Conservation (phyloP, 2,113 vertebrate species). For the Cettia cetti region DNA sequence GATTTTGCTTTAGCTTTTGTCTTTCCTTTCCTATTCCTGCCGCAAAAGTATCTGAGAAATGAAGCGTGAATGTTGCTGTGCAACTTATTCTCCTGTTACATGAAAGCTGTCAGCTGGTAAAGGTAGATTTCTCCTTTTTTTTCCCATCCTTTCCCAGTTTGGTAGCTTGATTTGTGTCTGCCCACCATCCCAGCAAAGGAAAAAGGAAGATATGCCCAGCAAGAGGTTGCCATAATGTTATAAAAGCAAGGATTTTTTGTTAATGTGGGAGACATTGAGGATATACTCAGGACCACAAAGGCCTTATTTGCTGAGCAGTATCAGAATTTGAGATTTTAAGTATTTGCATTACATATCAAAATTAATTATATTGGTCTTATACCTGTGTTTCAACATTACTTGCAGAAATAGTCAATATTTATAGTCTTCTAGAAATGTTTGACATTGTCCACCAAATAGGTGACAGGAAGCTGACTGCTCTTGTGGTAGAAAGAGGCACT, state of each 20-base stretch:
- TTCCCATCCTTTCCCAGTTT: neutral
- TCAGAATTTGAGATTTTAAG: neutral
- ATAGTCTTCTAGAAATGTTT: neutral
- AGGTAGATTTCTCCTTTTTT: neutral
- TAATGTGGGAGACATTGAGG: neutral
- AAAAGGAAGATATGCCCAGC: neutral
- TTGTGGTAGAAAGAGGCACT: neutral
- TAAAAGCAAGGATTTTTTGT: neutral
- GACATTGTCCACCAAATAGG: neutral
- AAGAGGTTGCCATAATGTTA: neutral
- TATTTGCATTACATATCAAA: neutral
- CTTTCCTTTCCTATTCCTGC: constrained; percentile 10
- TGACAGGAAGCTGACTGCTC: neutral
- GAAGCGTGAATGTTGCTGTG: constrained; percentile 6
- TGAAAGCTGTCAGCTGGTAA: neutral
- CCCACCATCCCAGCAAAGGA: neutral
- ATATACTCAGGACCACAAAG: neutral
- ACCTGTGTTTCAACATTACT: neutral
- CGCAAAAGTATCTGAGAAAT: neutral
- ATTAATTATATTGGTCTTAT: neutral
- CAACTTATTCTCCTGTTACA: neutral
- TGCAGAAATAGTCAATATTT: neutral
- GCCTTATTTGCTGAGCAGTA: neutral
- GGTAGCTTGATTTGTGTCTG: neutral
- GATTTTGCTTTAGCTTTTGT: constrained; percentile 30